Evolutionary conservation across 2,113 vertebrate genomes (phyloP).

Genomic region (Ibidorhyncha struthersii): DNA sequence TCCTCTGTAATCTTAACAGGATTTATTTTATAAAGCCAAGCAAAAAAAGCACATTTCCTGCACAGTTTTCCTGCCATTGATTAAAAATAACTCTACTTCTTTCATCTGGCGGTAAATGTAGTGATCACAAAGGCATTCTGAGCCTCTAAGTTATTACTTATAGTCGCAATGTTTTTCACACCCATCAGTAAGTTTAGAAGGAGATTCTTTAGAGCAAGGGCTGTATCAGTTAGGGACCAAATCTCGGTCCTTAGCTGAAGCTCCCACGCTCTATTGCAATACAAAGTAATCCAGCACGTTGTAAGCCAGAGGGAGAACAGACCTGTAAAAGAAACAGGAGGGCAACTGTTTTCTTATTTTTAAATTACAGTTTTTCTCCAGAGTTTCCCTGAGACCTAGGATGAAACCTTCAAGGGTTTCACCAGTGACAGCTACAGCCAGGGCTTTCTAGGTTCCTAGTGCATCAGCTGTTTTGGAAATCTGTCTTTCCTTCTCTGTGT

Average conservation of each 20-base stretch:
- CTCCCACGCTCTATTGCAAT: background rate
- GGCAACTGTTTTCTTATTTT: background rate
- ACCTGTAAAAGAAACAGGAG: background rate
- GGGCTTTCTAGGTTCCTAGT: background rate
- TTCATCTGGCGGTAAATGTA: background rate
- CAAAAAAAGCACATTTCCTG: background rate
- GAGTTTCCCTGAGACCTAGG: background rate
- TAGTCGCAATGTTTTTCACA: background rate
- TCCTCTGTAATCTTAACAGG: background rate
- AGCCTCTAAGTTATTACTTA: background rate
- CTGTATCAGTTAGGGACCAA: background rate
- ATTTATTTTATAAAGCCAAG: background rate
- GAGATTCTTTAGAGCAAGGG: background rate
- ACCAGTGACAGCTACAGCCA: too few relatives aligned
- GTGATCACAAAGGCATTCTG: background rate
- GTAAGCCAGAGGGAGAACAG: background rate
- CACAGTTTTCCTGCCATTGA: background rate
- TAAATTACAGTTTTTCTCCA: background rate
- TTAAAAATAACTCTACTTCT: background rate
- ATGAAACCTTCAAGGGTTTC: background rate
- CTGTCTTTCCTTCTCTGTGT: background rate
- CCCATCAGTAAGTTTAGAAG: background rate
- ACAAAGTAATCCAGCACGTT: background rate
- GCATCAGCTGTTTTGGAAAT: background rate
- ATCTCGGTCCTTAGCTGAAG: background rate